Evolutionary conservation across 2,113 vertebrate genomes (phyloP), one percentile per base, ranked within the genome.

Genomic region (Eonycteris spelaea): DNA sequence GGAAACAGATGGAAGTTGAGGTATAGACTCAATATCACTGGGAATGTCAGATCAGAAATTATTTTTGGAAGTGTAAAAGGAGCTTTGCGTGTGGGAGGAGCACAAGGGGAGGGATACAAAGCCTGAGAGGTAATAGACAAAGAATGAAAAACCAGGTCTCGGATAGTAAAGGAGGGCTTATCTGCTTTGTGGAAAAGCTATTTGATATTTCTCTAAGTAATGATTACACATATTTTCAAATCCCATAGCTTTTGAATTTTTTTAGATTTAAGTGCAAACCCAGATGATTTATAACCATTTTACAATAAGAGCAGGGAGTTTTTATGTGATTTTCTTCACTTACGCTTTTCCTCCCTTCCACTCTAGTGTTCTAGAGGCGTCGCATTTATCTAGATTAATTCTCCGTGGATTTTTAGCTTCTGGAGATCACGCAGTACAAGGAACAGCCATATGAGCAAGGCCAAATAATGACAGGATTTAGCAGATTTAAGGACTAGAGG

Each of bases 11-110:
- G 97, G 96, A 79, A 96, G 94, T 96, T 83, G 96, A 97, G 97
- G 97, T 97, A 96, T 88, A 98, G 97, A 96, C 96, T 97, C 98
- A 97, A 97, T 98, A 98, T 97, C 90, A 75, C 96, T 90, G 97
- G 93, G 97, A 97, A 97, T 98, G 97, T 98, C 98, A 98, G 94
- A 98, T 97, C 95, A 98, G 95, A 96, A 92, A 93, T 93, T 97
- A 97, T 95, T 98, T 97, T 96, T 82, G 90, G 95, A 95, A 96
- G 96, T 97, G 96, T 89, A 95, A 96, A 95, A 97, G 96, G 92
- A 94, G 96, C 73, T 95, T 97, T 96, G 93, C 91, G 94, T 97
- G 94, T 91, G 94, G 97, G 94, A 98, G 97, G 91, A 97, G 89
- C 91, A 65, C 68, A 91, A 93, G 90, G 80, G 90, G 80, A 93